phyloP scores from a whole-genome alignment of 2,797 vertebrate genomes.

The Rachycentron canadum region DNA sequence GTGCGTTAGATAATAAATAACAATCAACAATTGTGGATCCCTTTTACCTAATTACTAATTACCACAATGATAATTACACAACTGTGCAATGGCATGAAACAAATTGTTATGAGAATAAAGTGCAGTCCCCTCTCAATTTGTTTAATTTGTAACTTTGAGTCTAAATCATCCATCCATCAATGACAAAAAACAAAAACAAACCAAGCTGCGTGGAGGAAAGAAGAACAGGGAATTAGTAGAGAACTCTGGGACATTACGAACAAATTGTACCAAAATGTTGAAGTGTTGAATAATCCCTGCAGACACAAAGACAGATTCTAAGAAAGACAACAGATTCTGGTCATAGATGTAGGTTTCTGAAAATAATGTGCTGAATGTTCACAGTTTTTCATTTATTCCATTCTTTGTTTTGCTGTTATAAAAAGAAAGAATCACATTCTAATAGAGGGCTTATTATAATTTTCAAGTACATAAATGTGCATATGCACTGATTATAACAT shows the following conservation, averaged over 20 bases:
- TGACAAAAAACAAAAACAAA: constrained; percentile 44
- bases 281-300: too few species aligned
- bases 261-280: not conserved
- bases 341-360: not conserved
- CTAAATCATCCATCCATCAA: constrained; percentile 61
- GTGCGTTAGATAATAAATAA: constrained; percentile 62
- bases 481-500: not conserved
- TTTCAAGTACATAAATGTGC: not conserved
- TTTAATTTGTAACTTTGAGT: constrained; percentile 69
- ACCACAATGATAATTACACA: constrained; percentile 74
- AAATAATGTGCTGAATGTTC: not conserved
- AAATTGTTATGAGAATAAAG: constrained; percentile 76
- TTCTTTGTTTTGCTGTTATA: too few species aligned
- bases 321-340: not conserved
- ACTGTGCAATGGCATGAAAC: constrained; percentile 76
- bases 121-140: constrained; percentile 66
- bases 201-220: constrained; percentile 26
- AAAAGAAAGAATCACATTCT: not conserved
- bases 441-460: not conserved
- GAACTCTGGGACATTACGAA: constrained; percentile 24
- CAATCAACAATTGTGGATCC: constrained; percentile 65
- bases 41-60: constrained; percentile 78
- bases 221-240: constrained; percentile 28
- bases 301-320: not conserved
- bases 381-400: not conserved